Conservation (phyloP, 2,888 invertebrate genomes). For the Cosmia trapezina region DNA sequence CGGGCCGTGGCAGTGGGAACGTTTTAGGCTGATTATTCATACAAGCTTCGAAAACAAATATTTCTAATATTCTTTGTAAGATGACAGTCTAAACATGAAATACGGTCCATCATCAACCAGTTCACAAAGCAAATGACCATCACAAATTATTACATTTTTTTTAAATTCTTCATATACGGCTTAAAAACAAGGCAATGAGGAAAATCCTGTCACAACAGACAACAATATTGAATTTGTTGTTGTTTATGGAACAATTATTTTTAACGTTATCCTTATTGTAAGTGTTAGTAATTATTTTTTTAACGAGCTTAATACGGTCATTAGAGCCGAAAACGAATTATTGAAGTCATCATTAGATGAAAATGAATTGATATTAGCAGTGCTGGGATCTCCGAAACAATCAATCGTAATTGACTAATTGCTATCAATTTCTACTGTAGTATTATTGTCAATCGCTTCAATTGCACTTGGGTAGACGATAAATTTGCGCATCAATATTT, state of each 20-base stretch:
- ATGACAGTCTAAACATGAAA: not conserved
- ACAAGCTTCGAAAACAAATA: not conserved
- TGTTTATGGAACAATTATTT: slow-evolving; percentile 21
- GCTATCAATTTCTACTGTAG: too few relatives aligned
- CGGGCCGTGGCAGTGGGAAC: too few relatives aligned
- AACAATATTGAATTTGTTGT: slow-evolving; percentile 8
- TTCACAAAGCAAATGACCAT: not conserved
- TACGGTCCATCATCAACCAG: not conserved
- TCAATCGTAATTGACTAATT: too few relatives aligned
- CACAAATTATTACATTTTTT: not conserved
- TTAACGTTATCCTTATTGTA: slow-evolving; percentile 28
- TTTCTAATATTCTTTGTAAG: not conserved
- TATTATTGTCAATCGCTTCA: too few relatives aligned
- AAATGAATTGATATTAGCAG: not conserved
- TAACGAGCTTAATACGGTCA: not conserved
- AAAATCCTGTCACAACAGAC: slow-evolving; percentile 24
- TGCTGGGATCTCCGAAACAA: not conserved
- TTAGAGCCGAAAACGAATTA: not conserved
- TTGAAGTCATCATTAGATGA: too few relatives aligned
- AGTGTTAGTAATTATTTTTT: not conserved
- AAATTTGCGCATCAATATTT: too few relatives aligned
- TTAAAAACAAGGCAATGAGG: slow-evolving; percentile 22
- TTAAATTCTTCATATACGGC: not conserved
- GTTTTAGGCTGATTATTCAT: too few relatives aligned
- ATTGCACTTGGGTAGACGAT: too few relatives aligned